Evolutionary conservation across 2,113 vertebrate genomes (phyloP), one percentile per base, ranked within the genome.

Genomic region (Cochlearius cochlearius): DNA sequence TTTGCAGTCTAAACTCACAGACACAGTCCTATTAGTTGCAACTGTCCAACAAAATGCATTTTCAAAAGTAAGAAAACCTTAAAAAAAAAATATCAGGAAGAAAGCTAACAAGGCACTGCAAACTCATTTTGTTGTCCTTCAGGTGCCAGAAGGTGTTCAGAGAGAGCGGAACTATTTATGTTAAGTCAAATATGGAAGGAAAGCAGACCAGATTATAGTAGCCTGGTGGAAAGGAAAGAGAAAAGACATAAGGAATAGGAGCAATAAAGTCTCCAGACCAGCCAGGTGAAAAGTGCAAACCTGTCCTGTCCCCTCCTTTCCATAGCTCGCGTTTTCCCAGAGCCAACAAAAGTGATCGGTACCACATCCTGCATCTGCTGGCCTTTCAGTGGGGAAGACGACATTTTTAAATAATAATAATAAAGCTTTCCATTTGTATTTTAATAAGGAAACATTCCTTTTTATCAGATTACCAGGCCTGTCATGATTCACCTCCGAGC

Each of bases 391-490:
- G 56, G 63, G 34, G 13, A 59, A 94, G 71, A 19, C 14, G 53
- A 55, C 9, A 34, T 22, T 69, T 76, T 43, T 0, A 45, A 71
- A 74, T 36, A 84, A 84, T 11, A 94, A n/a, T 60, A 93, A 86
- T 64, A 87, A 91, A 91, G 39, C 3, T 75, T 94, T 91, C 47
- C 7, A 80, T 88, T 87, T 93, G 43, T 95, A 69, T 89, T 96
- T 96, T 94, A 75, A 87, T 87, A 85, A 93, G 85, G 69, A 91
- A 95, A 74, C 18, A 32, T 59, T 74, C 36, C 7, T 84, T 88
- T 88, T 86, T 84, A 92, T 94, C 77, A 82, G 56, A 94, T 96
- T 93, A 91, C 30, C 18, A 58, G 29, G 67, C 55, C 75, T 96
- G 77, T 88, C 62, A 87, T 85, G 88, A 92, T 89, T 95, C 63